Percentiles rank a stretch among this genome's conserved stretches.
Evolutionary conservation across 2,797 vertebrate species (phyloP).

Genomic region (Enteromius unitaeniatus): DNA sequence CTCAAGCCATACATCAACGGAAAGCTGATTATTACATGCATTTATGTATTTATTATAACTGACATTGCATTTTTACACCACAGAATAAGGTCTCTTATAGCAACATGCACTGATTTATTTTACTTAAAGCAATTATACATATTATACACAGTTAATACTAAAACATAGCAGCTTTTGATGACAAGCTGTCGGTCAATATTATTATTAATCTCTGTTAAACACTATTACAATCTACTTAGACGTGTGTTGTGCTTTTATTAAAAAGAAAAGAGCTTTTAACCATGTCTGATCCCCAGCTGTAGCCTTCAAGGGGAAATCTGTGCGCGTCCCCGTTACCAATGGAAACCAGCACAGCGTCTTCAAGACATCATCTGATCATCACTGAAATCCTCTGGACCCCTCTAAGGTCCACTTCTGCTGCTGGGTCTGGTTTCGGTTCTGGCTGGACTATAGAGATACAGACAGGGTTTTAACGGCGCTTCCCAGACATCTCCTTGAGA

Average conservation of each 20-base stretch:
- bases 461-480: not conserved
- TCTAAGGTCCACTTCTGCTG: not conserved
- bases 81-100: not conserved
- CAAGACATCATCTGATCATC: not conserved
- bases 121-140: not conserved
- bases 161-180: too few relatives aligned
- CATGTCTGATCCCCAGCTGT: not conserved
- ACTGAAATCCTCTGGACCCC: not conserved
- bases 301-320: not conserved
- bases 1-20: too few relatives aligned
- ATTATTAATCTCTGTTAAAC: too few relatives aligned
- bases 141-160: not conserved
- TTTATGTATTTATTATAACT: too few relatives aligned
- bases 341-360: constrained; percentile 1
- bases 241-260: not conserved
- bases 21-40: too few relatives aligned
- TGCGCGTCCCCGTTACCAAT: constrained; percentile 33
- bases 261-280: not conserved
- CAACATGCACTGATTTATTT: not conserved
- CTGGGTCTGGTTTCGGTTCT: not conserved
- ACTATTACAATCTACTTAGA: not conserved
- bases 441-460: not conserved
- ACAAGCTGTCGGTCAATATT: too few relatives aligned
- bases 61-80: too few relatives aligned
- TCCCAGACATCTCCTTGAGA: not conserved